Evolutionary conservation across 2,888 invertebrate genomes (phyloP), one percentile per base, ranked within the genome.

Genomic region (Dorcus parallelipipedus): DNA sequence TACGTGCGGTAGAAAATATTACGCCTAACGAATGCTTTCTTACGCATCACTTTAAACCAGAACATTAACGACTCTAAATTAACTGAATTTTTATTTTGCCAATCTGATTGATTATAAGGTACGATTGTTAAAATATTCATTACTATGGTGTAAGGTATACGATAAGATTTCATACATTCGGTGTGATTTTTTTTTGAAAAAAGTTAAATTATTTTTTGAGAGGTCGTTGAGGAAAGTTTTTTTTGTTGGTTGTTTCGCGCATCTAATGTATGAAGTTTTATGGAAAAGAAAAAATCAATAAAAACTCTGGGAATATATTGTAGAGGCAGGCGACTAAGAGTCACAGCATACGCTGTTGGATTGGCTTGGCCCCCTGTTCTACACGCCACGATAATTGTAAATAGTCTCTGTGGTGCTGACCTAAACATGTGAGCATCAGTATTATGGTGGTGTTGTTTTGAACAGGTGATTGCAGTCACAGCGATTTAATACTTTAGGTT

Each of bases 401-500:
- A 38, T 10, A 49, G 41, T 48, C 8, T 49, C 17, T 39, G 9
- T 20, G 17, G 6, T 9, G 20, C 9, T 45, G 17, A 20, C 23
- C 23, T 3, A 14, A 20, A 20, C 8, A 45, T 33, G 26, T 33
- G 26, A 33, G 26, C 26, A 51, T 38, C 5, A 8, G 10, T 47
- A 53, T 52, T 54, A 54, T 54, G 41, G 54, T 52, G 50, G 45
- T 54, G 59, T 65, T 61, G 59, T 48, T 52, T 48, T 60, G 68
- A 70, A 71, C 73, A 75, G 75, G 75, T 76, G 76, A 75, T 73
- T 64, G 59, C 26, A 56, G 75, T 76, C 75, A 75, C 76, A 75
- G 76, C 74, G 58, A 54, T 59, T 49, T 47, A 62, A 60, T 53
- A 59, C 54, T 57, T 59, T 55, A 61, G 60, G 45, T 65, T 58